Evolutionary conservation across 2,797 vertebrate species (phyloP).

Genomic region (Dromococcyx pavoninus): DNA sequence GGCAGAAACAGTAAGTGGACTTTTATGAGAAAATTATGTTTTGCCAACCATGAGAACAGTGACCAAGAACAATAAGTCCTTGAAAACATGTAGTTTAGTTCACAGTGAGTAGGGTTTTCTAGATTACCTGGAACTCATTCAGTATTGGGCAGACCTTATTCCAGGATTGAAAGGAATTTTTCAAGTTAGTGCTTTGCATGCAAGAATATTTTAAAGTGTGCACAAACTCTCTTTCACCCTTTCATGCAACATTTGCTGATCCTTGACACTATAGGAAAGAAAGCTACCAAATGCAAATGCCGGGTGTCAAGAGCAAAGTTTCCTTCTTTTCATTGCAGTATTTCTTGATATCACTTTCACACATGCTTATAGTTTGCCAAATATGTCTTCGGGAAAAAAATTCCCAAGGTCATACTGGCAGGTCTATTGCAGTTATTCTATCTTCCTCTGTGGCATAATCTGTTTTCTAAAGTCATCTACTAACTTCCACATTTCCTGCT

Average conservation of each 20-base stretch:
- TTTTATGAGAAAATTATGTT: neutral
- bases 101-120: neutral
- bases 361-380: neutral
- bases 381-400: neutral
- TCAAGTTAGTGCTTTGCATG: neutral
- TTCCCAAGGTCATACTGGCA: neutral
- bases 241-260: neutral
- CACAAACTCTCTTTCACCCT: neutral
- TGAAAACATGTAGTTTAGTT: neutral
- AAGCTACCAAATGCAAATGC: neutral
- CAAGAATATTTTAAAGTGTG: neutral
- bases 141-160: neutral
- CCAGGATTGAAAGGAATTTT: neutral
- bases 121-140: neutral
- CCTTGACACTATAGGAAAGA: neutral
- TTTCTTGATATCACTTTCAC: neutral
- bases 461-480: neutral
- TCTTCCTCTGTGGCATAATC: neutral
- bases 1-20: neutral
- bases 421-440: neutral
- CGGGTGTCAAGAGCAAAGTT: neutral
- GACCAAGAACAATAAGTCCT: neutral
- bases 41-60: neutral
- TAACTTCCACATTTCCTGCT: neutral
- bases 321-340: neutral